A percentile compares a stretch with the other conserved stretches of the same genome.
These are phyloP conservation scores for Tinamus guttatus DNA, from an alignment of 2,113 vertebrate species.

Conservation along the genomic window DNA sequence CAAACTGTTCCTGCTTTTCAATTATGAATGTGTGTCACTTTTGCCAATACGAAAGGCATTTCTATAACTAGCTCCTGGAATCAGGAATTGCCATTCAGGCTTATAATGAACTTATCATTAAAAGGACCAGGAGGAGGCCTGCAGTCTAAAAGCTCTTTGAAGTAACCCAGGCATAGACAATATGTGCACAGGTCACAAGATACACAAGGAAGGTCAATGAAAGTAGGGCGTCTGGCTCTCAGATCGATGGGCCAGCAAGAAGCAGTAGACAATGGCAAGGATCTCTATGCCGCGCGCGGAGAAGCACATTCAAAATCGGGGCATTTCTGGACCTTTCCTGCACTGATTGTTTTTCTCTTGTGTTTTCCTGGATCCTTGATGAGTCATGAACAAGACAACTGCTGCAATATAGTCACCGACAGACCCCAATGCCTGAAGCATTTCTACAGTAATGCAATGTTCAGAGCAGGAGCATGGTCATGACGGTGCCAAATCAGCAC, in stretches of 20 bases:
- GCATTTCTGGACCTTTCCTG: background rate
- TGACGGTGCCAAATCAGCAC: background rate
- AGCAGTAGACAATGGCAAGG: background rate
- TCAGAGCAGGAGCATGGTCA: accelerated
- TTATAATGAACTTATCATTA: constrained; percentile 20
- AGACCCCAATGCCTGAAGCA: background rate
- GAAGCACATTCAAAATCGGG: background rate
- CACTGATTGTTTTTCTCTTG: background rate
- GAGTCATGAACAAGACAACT: background rate
- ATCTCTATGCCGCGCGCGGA: background rate
- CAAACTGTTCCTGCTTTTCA: constrained; percentile 32
- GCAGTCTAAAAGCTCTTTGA: background rate
- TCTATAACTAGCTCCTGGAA: constrained; percentile 11
- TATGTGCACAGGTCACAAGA: background rate
- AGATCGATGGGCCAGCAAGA: constrained; percentile 44
- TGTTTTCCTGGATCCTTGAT: background rate
- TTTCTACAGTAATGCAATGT: background rate
- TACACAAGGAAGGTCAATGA: background rate
- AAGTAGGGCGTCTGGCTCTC: constrained; percentile 24
- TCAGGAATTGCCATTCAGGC: background rate
- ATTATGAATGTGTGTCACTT: constrained; percentile 36
- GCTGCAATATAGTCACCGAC: background rate
- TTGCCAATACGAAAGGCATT: constrained; percentile 20
- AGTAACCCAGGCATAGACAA: background rate
- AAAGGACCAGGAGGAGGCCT: constrained; percentile 14